Base-by-base conservation (phyloP, 2,797 vertebrate species). In the Bovichtus variegatus region DNA sequence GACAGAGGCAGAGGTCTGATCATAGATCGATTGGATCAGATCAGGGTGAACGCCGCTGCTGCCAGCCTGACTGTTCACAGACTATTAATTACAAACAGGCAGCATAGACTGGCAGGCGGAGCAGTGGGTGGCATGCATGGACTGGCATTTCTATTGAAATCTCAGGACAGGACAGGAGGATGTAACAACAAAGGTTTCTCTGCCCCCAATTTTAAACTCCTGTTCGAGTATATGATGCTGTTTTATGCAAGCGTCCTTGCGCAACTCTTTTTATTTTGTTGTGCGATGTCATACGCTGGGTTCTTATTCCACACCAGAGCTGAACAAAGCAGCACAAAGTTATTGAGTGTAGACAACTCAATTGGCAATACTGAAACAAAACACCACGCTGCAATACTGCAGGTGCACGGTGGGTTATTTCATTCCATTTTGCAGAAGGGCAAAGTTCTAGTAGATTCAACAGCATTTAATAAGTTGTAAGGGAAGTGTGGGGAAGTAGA, bases 1-100 rank as follows among this genome's bases (percentile, higher is more conserved):
- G 87, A 85, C 86, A 44, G 78, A 83, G 88, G 83, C 90, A 90
- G 86, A 88, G 90, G 91, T 89, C 89, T 92, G 89, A 93, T 93
- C 90, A 78, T 71, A 81, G 89, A 93, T 94, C 92, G 91, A 93
- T 93, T 41, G 64, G 79, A 90, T 89, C 87, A 84, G 81, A 90
- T 89, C 78, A 80, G 90, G 83, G 76, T 80, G 90, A 91, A 83
- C 78, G 78, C 78, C 71, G 72, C n/a, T 66, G 87, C 76, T 85
- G 87, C 82, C 83, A 85, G 86, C 80, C 75, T 31, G 77, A 65
- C 80, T 82, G 88, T 88, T 91, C 89, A 84, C 76, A 82, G 92
- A 91, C 92, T 93, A 77, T 91, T 90, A 93, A 88, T 92, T 89
- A 89, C 80, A 71, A 72, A 41, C 60, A 60, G 58, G 71, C 79